A percentile compares a stretch with the other conserved stretches of the same genome.
phyloP scores from a whole-genome alignment of 1,140 invertebrate species.

The Macrocentrus cingulum region DNA sequence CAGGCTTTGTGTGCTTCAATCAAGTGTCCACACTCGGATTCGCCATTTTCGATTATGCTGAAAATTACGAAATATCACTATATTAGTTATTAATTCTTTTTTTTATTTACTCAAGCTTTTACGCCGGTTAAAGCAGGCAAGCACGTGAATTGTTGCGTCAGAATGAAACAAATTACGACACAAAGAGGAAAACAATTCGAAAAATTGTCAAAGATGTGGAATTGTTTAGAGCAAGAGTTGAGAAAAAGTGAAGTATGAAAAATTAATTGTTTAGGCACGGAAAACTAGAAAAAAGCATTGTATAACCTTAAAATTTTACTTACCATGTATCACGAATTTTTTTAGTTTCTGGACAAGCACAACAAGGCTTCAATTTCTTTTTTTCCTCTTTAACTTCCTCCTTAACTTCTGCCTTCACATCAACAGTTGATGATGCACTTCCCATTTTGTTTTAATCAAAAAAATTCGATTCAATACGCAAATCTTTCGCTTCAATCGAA shows the following conservation, averaged over 20 bases:
- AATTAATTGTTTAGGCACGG: not conserved
- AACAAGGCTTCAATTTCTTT: slow-evolving; percentile 89
- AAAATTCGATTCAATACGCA: no score
- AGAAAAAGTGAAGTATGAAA: no score
- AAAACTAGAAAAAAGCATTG: no score
- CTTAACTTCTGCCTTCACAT: slow-evolving; percentile 38
- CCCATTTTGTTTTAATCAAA: slow-evolving; percentile 48
- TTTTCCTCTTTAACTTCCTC: slow-evolving; percentile 59
- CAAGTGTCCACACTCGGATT: slow-evolving; percentile 85
- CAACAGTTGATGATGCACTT: slow-evolving; percentile 37
- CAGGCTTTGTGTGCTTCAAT: slow-evolving; percentile 97
- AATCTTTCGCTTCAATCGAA: no score
- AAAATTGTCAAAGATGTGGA: no score
- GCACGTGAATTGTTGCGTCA: not conserved
- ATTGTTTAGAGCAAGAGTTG: no score
- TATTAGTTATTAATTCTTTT: not conserved
- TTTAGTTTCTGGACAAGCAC: slow-evolving; percentile 97
- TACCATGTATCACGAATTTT: slow-evolving; percentile 88
- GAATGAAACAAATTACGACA: no score
- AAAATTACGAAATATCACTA: slow-evolving; percentile 54
- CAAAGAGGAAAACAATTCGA: no score
- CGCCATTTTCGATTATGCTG: slow-evolving; percentile 91
- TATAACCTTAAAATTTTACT: slow-evolving; percentile 38
- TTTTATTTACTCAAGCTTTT: not conserved
- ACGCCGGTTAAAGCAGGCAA: not conserved